Percentiles rank a stretch among this genome's conserved stretches.
Evolutionary conservation across 2,797 vertebrate species (phyloP).

Genomic region (Paedocypris micromegethes): DNA sequence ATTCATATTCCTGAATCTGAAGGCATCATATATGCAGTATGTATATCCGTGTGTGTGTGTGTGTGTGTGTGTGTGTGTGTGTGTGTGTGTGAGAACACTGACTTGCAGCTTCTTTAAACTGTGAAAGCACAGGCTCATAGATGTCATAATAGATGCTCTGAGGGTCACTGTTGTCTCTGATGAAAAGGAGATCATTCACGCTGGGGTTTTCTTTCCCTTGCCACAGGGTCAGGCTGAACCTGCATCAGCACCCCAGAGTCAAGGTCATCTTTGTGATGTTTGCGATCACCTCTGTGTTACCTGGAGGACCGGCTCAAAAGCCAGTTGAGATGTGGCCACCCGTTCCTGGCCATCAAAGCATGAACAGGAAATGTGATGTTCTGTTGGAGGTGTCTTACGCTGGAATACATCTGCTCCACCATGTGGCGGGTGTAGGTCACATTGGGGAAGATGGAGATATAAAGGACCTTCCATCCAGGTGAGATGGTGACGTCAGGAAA

Average conservation of each 20-base stretch:
- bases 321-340: constrained; percentile 81
- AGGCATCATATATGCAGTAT: not conserved
- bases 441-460: constrained; percentile 49
- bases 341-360: constrained; percentile 62
- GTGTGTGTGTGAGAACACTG: constrained; percentile 40
- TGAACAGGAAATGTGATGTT: constrained; percentile 75
- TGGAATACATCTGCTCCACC: constrained; percentile 73
- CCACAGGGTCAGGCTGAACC: constrained; percentile 82
- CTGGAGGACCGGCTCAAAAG: constrained; percentile 75
- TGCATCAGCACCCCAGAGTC: constrained; percentile 44
- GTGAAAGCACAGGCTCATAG: constrained; percentile 75
- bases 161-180: constrained; percentile 71
- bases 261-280: not conserved
- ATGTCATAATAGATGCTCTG: constrained; percentile 79
- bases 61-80: too few species aligned
- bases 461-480: constrained; percentile 75
- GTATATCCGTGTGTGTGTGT: too few species aligned
- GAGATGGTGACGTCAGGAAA: constrained; percentile 78
- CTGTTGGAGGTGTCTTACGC: constrained; percentile 65
- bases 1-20: too few species aligned
- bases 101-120: constrained; percentile 72
- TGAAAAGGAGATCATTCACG: constrained; percentile 73
- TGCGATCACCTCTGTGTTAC: constrained; percentile 54
- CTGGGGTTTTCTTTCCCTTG: constrained; percentile 66
- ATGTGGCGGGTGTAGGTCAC: constrained; percentile 68